Evolutionary conservation across 2,888 invertebrate species (phyloP).

Genomic region (Campoplex capitator): DNA sequence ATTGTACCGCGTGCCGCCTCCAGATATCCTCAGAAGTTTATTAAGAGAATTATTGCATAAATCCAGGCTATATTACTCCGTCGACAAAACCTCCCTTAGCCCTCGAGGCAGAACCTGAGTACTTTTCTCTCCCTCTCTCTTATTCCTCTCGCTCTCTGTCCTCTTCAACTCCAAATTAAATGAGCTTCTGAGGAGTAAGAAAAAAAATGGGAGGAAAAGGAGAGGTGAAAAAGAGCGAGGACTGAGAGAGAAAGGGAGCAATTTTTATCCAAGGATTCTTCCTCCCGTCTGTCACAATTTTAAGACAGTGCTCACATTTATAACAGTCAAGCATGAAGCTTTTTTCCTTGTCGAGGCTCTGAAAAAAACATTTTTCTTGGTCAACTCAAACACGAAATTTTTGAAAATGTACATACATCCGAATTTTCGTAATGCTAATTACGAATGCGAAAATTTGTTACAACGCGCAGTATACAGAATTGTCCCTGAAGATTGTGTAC

Average conservation of each 20-base stretch:
- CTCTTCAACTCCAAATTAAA: slow-evolving; percentile 37
- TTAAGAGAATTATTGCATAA: slow-evolving; percentile 47
- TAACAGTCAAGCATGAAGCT: slow-evolving; percentile 38
- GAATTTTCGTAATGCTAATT: neutral
- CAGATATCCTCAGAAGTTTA: slow-evolving; percentile 31
- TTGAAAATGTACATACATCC: neutral
- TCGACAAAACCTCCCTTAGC: slow-evolving; percentile 22
- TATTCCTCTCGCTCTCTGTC: no score
- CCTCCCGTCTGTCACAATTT: slow-evolving; percentile 28
- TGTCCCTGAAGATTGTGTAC: neutral
- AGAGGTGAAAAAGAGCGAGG: neutral
- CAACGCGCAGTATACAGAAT: no score
- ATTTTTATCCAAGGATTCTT: slow-evolving; percentile 32
- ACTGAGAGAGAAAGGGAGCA: slow-evolving; percentile 11
- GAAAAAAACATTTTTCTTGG: slow-evolving; percentile 14
- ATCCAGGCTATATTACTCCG: slow-evolving; percentile 35
- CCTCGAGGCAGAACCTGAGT: slow-evolving; percentile 18
- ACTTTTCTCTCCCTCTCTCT: neutral
- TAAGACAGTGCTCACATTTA: slow-evolving; percentile 47
- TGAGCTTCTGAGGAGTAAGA: slow-evolving; percentile 14
- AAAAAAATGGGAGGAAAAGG: slow-evolving; percentile 3
- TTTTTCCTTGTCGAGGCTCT: neutral
- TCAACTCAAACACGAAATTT: slow-evolving; percentile 14
- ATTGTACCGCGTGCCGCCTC: slow-evolving; percentile 9
- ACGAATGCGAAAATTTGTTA: neutral